Conservation (phyloP, 2,113 vertebrate genomes). For the Pelodiscus sinensis region DNA sequence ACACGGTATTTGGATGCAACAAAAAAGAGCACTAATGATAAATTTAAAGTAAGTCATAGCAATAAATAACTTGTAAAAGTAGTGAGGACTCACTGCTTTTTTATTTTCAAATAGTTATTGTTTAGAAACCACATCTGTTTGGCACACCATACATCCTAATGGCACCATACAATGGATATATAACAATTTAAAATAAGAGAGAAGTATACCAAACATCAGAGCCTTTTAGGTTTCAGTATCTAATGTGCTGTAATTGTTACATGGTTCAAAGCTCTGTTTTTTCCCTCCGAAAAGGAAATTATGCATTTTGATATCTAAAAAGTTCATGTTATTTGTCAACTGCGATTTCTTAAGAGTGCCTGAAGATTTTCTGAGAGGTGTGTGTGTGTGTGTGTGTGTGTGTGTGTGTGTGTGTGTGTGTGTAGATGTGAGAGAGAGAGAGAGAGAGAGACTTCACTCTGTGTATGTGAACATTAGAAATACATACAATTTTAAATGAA, state of each 20-base stretch:
- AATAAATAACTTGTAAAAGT: neutral
- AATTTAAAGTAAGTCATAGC: neutral
- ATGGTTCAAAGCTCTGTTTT: neutral
- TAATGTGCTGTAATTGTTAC: neutral
- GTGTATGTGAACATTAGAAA: neutral
- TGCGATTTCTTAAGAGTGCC: slow-evolving; percentile 10
- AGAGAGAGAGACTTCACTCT: neutral
- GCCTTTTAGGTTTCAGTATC: neutral
- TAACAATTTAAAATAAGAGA: neutral
- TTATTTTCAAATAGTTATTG: slow-evolving; percentile 21
- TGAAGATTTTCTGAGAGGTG: neutral
- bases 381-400: neutral
- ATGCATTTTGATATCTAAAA: neutral
- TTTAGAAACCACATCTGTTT: slow-evolving; percentile 15
- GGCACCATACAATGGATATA: slow-evolving; percentile 33
- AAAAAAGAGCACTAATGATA: neutral
- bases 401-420: too few species aligned
- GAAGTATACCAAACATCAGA: neutral
- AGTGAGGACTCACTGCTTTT: slow-evolving; percentile 11
- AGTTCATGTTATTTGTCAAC: neutral
- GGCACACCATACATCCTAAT: neutral
- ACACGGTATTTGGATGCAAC: neutral
- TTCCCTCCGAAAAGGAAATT: slow-evolving; percentile 1
- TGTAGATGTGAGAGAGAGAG: too few species aligned
- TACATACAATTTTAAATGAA: neutral